Base-by-base conservation (phyloP, 2,888 invertebrate species). In the Petrophora chlorosata region DNA sequence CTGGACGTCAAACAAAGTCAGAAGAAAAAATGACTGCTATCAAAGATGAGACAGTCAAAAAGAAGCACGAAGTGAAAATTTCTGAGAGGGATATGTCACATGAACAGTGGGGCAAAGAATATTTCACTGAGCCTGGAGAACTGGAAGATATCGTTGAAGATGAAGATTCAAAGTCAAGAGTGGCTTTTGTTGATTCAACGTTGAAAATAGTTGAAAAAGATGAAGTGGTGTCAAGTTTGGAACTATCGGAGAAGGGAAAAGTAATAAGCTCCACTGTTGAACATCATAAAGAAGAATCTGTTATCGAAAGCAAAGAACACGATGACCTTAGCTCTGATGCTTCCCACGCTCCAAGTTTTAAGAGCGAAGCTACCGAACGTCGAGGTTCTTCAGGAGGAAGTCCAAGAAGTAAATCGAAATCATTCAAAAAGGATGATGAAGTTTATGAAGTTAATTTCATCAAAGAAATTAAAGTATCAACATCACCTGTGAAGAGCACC, bases 41-140 rank as follows among this genome's bases (percentile, higher is more conserved):
- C 0, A 91, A 85, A 73, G 91, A 91, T 54, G 91, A 89, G 55
- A 87, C 82, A 3, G 66, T 83, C 1, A 89, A 87, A 55, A 91
- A 87, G 59, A 85, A 85, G 56, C 82, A 90, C 44, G 91, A 91
- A 69, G 73, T 91, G 0, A 91, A 90, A 73, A 90, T 90, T 57
- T 91, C 91, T 2, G 91, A 91, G 72, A 74, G 91, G 61, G 91
- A 91, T 61, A 61, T 91, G 53, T 90, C 83, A 3, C 90, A 90
- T 65, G 91, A 91, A 56, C 90, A 90, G 53, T 91, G 91, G 91
- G 91, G 91, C 3, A 90, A 90, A 63, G 91, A 91, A 75, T 91
- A 91, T 67, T 91, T 91, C 49, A 89, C 88, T 7, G 86, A 91
- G 66, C 84, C 88, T 25, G 85, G 76, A 35, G 90, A 91, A 56